These are phyloP conservation scores for Ostrea denselamellosa DNA, from an alignment of 1,140 invertebrate species.

Conservation along the genomic window DNA sequence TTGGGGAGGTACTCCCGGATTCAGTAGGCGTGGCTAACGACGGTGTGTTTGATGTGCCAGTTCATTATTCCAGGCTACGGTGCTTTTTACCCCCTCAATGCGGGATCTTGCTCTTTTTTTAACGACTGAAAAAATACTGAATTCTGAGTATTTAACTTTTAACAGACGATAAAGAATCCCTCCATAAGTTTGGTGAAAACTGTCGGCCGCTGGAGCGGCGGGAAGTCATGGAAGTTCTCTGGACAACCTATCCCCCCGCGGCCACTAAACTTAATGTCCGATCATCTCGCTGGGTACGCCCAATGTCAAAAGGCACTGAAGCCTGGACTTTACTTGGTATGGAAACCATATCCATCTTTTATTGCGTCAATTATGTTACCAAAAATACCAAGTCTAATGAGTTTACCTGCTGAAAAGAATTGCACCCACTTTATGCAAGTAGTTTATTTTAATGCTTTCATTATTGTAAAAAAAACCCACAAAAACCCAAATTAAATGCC, in stretches of 20 bases:
- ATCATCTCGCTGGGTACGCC: slow-evolving; percentile 68
- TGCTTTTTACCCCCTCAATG: background rate
- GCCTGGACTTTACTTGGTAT: slow-evolving; percentile 68
- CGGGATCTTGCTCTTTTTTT: background rate
- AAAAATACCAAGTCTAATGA: too few species aligned
- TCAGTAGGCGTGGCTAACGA: too few species aligned
- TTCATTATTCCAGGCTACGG: background rate
- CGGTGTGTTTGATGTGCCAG: too few species aligned
- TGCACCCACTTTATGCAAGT: too few species aligned
- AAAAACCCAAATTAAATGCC: too few species aligned
- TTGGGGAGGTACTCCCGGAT: too few species aligned
- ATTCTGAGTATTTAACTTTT: background rate
- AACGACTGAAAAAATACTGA: background rate
- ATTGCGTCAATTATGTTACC: too few species aligned
- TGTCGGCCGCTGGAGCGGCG: slow-evolving; percentile 55
- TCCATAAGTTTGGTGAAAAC: slow-evolving; percentile 42
- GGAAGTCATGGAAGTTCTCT: slow-evolving; percentile 67
- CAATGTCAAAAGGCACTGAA: slow-evolving; percentile 67
- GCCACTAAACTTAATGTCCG: slow-evolving; percentile 55
- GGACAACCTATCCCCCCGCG: slow-evolving; percentile 67
- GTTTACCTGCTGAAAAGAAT: too few species aligned
- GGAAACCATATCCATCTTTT: background rate
- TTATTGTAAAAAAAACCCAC: too few species aligned
- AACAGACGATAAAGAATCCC: background rate
- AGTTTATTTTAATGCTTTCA: too few species aligned